phyloP scores from a whole-genome alignment of 2,888 invertebrate species.

The Odontomyia ornata region DNA sequence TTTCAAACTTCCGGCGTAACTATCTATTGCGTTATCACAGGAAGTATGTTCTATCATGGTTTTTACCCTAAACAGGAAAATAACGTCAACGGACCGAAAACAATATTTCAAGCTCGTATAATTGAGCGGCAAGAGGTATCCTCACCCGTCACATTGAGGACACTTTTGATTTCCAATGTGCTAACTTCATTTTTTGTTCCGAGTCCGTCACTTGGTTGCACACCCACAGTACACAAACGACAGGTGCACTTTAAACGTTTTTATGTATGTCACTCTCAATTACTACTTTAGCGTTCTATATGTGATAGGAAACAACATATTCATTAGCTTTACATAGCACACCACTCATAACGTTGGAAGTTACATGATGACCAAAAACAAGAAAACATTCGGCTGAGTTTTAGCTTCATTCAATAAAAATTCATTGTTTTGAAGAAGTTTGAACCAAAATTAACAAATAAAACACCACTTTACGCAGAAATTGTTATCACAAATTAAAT shows the following conservation, averaged over 20 bases:
- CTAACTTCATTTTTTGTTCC: not conserved
- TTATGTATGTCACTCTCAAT: not conserved
- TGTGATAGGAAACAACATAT: too few relatives aligned
- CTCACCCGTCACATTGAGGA: not conserved
- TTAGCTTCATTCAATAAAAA: too few relatives aligned
- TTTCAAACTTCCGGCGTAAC: conserved; percentile 2
- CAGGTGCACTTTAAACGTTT: conserved; percentile 1
- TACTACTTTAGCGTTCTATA: too few relatives aligned
- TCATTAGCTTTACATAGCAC: too few relatives aligned
- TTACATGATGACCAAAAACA: too few relatives aligned
- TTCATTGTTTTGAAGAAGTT: too few relatives aligned
- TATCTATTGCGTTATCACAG: not conserved
- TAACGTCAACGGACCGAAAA: not conserved
- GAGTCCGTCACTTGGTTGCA: too few relatives aligned
- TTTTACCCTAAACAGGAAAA: not conserved
- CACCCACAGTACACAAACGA: not conserved
- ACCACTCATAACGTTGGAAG: too few relatives aligned
- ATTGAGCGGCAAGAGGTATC: not conserved
- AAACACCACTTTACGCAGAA: too few relatives aligned
- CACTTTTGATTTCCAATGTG: not conserved
- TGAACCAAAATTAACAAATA: too few relatives aligned
- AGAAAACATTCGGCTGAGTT: too few relatives aligned
- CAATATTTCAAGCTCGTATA: not conserved
- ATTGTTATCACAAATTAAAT: too few relatives aligned
- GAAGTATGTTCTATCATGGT: not conserved